These are phyloP conservation scores for Trichonephila clavipes DNA, from an alignment of 1,140 invertebrate genomes.

Conservation along the genomic window DNA sequence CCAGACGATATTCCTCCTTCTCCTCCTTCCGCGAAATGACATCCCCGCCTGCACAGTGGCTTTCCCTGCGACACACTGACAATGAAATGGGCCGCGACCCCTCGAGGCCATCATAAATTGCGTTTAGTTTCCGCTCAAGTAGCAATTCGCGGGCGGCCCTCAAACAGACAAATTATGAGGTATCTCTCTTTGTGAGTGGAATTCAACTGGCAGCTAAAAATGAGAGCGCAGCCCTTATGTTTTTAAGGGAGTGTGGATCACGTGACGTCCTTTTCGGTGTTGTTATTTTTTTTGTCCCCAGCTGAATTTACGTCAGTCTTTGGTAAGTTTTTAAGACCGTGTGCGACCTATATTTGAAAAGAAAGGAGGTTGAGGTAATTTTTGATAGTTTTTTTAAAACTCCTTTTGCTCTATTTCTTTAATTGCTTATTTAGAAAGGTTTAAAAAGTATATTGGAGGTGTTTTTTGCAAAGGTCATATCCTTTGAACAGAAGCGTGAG, in stretches of 20 bases:
- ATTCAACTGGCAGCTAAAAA: neutral
- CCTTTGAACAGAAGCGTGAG: too few relatives aligned
- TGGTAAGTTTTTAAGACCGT: neutral
- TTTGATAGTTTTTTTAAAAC: neutral
- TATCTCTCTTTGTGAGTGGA: neutral
- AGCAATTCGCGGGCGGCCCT: neutral
- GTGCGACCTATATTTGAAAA: slow-evolving; percentile 1
- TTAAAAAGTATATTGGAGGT: too few relatives aligned
- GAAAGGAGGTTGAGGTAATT: slow-evolving; percentile 1
- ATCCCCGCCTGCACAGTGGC: slow-evolving; percentile 9
- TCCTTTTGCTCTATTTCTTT: too few relatives aligned
- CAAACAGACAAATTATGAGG: slow-evolving; percentile 23
- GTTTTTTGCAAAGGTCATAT: too few relatives aligned
- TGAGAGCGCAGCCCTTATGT: neutral
- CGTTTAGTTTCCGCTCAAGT: neutral
- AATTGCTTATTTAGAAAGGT: too few relatives aligned
- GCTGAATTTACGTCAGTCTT: neutral
- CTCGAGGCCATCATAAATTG: neutral
- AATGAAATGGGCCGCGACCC: neutral
- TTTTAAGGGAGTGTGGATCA: neutral
- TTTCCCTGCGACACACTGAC: slow-evolving; percentile 3
- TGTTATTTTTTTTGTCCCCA: neutral
- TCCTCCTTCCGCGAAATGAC: slow-evolving; percentile 11
- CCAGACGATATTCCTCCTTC: slow-evolving; percentile 24
- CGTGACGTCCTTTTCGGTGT: neutral